Evolutionary conservation across 2,888 invertebrate species (phyloP), one percentile per base, ranked within the genome.

Genomic region (Octodonta nipae): DNA sequence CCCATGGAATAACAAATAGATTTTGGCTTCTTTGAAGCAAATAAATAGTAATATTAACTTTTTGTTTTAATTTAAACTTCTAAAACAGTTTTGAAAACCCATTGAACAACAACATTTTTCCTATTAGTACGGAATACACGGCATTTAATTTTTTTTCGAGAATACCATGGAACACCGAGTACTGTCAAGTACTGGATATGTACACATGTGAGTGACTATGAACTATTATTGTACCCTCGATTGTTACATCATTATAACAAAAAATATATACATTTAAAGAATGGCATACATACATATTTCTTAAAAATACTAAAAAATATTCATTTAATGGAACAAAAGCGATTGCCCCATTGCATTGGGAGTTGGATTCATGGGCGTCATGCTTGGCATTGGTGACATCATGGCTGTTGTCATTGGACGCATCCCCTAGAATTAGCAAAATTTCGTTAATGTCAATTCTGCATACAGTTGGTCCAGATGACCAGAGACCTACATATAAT

Each of bases 261-360:
- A 45, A 38, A 40, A 38, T 45, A 46, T 47, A 41, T 47, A 47
- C 45, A 49, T 37, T 35, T 31, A 36, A 31, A 41, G 32, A 42
- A 44, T 42, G 44, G 42, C 46, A 40, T 39, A 40, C 40, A 30
- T 32, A 35, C 35, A 36, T 34, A 33, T 31, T 34, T n/a, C n/a
- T 22, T 11, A 4, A 22, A 22, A 22, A 22, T 10, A 22, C n/a
- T 20, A 22, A 10, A 22, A 10, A 22, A 22, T 22, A 10, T 22
- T 11, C 22, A 22, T 35, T 50, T 41, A 51, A 30, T 62, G 60
- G 44, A 61, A 61, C 40, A 61, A 44, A 25, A 61, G 47, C 12
- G 58, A 59, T 36, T 55, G 56, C 26, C 56, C 56, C 52, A 60
- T 55, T 25, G 54, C 47, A 41, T 53, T 57, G 12, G 54, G 43